Conservation (phyloP, 2,797 vertebrate species). For the Valencia hispanica region DNA sequence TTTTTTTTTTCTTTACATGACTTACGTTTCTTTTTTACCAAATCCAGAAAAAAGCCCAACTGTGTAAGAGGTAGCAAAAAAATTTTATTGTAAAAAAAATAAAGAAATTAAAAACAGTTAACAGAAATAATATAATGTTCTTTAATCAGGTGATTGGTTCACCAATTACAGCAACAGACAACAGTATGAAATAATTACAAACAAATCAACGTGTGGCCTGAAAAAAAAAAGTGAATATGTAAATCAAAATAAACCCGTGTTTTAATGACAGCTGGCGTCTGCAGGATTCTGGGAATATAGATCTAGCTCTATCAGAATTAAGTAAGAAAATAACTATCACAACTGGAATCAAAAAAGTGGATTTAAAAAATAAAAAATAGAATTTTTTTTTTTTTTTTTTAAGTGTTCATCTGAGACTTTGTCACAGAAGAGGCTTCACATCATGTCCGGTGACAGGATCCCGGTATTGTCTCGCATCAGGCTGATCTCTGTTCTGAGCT, state of each 20-base stretch:
- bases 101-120: background rate
- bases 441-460: conserved; percentile 32
- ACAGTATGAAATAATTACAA: background rate
- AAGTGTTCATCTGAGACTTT: background rate
- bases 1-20: background rate
- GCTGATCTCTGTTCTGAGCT: conserved; percentile 65
- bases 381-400: too few relatives aligned
- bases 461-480: conserved; percentile 50
- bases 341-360: background rate
- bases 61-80: background rate
- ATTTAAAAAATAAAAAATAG: background rate
- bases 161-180: conserved; percentile 24
- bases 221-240: background rate
- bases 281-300: background rate
- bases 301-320: background rate
- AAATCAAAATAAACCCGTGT: background rate
- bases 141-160: conserved; percentile 1
- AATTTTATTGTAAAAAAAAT: conserved; percentile 25
- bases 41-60: background rate
- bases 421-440: conserved; percentile 12
- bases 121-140: background rate
- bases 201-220: conserved; percentile 6
- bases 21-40: background rate
- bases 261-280: background rate
- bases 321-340: conserved; percentile 1